Evolutionary conservation across 2,797 vertebrate genomes (phyloP), one percentile per base, ranked within the genome.

Genomic region (Perodicticus potto): DNA sequence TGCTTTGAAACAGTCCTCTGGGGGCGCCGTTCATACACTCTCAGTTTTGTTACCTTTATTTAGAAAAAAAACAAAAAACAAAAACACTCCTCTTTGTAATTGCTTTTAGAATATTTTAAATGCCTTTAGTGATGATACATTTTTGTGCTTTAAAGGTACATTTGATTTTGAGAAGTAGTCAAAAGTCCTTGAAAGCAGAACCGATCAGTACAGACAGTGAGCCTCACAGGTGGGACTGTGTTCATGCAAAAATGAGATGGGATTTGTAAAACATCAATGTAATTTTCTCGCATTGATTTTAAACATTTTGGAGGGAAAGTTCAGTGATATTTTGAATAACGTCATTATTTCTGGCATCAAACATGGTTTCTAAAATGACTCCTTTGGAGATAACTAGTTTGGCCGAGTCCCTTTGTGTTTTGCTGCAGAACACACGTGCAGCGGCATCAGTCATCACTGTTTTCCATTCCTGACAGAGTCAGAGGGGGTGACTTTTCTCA

Each of bases 161-260:
- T 85, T 95, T 91, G 65, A 92, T 95, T 96, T 93, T 95, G 67
- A 94, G 63, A 96, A 69, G 78, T 8, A 86, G 88, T 16, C 78
- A 61, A 83, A 87, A 88, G 49, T 83, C 76, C 74, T 80, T 77
- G 32, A 92, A 90, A 89, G 22, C 25, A 88, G 94, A 90, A 82
- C 73, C 93, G 34, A 14, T 88, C 81, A 85, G 49, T 78, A 82
- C 3, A 81, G n/a, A 53, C 8, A 19, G 37, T 63, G 3, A 86
- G 32, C 37, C 90, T 34, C 74, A 19, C 93, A 43, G 73, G 13
- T 59, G 43, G 25, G 11, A 73, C 29, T 73, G 19, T 70, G 92
- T 96, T 84, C 80, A 73, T 91, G 19, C 32, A 92, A 95, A 94
- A 82, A 25, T 72, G 63, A 94, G 32, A 91, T 63, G 29, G 14